These are phyloP conservation scores for Andrena camellia DNA, from an alignment of 2,888 invertebrate genomes.

Conservation along the genomic window DNA sequence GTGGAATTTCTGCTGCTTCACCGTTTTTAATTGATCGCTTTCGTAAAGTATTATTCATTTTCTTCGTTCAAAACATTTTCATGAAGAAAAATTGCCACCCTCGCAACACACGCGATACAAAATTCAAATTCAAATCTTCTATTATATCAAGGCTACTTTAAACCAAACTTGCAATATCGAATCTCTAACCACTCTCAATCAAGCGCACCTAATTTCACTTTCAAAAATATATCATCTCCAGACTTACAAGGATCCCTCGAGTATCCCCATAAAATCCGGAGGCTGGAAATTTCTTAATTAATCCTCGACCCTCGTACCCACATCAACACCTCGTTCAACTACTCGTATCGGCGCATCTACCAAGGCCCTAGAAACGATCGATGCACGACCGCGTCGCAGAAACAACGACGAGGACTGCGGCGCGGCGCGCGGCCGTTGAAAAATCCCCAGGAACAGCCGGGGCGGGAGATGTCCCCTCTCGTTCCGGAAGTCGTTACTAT, in stretches of 20 bases:
- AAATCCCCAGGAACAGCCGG: constrained; percentile 8
- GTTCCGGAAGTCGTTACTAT: constrained; percentile 70
- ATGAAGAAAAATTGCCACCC: not conserved
- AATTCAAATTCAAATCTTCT: too few species aligned
- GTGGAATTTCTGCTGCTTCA: constrained; percentile 42
- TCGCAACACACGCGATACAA: not conserved
- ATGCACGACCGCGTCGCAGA: not conserved
- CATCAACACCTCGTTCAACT: not conserved
- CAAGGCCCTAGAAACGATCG: constrained; percentile 6
- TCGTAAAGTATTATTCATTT: too few species aligned
- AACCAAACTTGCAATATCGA: too few species aligned
- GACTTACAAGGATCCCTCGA: too few species aligned
- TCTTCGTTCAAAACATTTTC: too few species aligned
- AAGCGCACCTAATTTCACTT: not conserved
- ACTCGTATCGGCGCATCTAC: constrained; percentile 6
- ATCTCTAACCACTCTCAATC: not conserved
- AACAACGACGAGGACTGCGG: not conserved
- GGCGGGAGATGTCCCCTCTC: constrained; percentile 19
- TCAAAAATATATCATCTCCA: not conserved
- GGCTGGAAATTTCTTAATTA: constrained; percentile 3
- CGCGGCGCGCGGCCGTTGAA: not conserved
- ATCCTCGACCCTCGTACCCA: not conserved
- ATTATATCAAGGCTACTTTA: too few species aligned
- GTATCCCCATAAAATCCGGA: not conserved
- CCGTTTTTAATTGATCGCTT: constrained; percentile 35